Percentiles rank a stretch among this genome's conserved stretches.
Conservation (phyloP, 2,797 vertebrate species). For the Neosilurus hyrtlii region DNA sequence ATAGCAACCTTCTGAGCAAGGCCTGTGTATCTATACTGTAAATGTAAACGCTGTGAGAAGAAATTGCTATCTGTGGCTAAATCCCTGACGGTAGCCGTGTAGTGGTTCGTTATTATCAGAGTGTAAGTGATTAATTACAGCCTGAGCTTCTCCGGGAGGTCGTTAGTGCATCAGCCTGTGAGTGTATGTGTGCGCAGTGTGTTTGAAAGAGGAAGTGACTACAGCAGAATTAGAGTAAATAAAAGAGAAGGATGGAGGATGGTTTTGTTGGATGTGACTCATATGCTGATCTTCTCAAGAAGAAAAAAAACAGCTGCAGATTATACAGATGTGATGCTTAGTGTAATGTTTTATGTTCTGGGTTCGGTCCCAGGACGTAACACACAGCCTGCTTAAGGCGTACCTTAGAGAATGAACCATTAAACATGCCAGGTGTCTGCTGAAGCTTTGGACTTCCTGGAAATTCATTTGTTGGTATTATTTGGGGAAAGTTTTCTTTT, state of each 20-base stretch:
- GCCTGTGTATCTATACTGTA: neutral
- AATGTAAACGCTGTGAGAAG: neutral
- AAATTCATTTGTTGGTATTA: neutral
- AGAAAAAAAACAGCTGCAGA: neutral
- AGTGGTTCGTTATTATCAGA: conserved; percentile 28
- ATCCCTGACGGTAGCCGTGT: neutral
- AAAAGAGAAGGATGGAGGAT: conserved; percentile 1
- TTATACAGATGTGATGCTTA: neutral
- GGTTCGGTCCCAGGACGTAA: neutral
- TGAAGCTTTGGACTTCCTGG: neutral
- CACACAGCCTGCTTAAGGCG: neutral
- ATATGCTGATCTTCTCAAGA: neutral
- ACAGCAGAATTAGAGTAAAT: conserved; percentile 23
- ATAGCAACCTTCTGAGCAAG: neutral
- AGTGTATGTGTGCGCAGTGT: conserved; percentile 45
- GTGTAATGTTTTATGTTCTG: neutral
- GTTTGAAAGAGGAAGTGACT: conserved; percentile 52
- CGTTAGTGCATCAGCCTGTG: conserved; percentile 50
- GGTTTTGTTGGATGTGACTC: neutral
- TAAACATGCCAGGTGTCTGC: neutral
- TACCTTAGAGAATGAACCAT: neutral
- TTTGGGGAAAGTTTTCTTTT: neutral
- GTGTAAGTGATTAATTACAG: conserved; percentile 59
- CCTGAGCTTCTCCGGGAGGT: conserved; percentile 49
- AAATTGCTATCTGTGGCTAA: neutral